Evolutionary conservation across 2,888 invertebrate species (phyloP).

Genomic region (Pheosia tremula): DNA sequence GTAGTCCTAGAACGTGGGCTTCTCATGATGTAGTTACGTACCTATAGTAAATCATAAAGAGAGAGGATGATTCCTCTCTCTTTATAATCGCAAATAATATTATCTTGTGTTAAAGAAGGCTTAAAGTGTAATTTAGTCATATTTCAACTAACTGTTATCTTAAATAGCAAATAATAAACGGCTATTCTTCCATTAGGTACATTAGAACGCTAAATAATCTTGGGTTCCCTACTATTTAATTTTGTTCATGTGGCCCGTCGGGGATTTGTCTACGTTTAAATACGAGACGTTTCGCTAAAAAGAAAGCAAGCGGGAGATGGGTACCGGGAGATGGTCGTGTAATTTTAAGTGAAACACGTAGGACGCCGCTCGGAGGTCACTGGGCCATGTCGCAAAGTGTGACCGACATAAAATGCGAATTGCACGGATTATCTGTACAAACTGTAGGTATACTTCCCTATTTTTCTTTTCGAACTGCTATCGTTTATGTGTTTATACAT

Average conservation of each 20-base stretch:
- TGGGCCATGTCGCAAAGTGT: slow-evolving; percentile 19
- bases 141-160: too few relatives aligned
- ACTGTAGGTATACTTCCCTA: background rate
- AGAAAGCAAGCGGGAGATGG: slow-evolving; percentile 20
- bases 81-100: too few relatives aligned
- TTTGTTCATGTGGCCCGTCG: slow-evolving; percentile 26
- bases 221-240: slow-evolving; percentile 29
- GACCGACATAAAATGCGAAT: slow-evolving; percentile 34
- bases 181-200: too few relatives aligned
- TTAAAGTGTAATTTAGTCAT: too few relatives aligned
- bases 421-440: slow-evolving; percentile 7
- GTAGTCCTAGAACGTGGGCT: too few relatives aligned
- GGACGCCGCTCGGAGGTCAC: slow-evolving; percentile 20
- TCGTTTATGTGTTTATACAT: background rate
- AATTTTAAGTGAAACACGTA: slow-evolving; percentile 34
- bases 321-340: slow-evolving; percentile 34
- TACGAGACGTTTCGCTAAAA: slow-evolving; percentile 33
- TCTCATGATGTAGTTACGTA: too few relatives aligned
- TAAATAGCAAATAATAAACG: too few relatives aligned
- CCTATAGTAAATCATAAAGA: too few relatives aligned
- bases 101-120: too few relatives aligned
- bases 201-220: slow-evolving; percentile 13
- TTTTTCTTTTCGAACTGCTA: background rate
- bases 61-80: too few relatives aligned
- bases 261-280: slow-evolving; percentile 44